Base-by-base conservation (phyloP, 2,888 invertebrate species). In the Ectemnius continuus region DNA sequence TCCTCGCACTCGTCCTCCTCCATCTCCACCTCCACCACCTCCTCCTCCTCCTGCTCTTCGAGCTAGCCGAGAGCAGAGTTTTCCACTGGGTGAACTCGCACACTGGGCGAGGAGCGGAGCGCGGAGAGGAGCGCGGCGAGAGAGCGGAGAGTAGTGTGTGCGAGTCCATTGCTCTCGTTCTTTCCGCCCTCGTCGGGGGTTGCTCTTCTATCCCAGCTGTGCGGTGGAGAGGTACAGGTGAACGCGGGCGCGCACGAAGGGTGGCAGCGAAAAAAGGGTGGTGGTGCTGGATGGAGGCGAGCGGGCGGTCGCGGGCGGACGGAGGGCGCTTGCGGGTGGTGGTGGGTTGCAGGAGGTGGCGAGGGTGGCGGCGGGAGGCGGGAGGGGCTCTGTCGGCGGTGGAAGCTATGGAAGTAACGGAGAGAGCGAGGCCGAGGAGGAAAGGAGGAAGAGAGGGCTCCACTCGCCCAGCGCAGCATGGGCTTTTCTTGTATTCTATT, bases 401-500 rank as follows among this genome's bases (percentile, higher is more conserved):
- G 61, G 62, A 61, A 64, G 2, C 11, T 6, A 23, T 1, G 47
- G 63, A 69, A 82, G 73, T 47, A 66, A 68, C 62, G 68, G 70
- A 72, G 70, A 72, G 75, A 75, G 11, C 36, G 36, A 36, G 36
- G 36, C 1, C 5, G 36, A 36, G 36, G 36, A 36, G 36, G 52
- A 16, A 52, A 74, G 59, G 80, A 77, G 75, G 65, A 70, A 78
- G 72, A 69, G 76, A 70, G 80, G 83, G 80, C 81, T 82, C 82
- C 83, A 82, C 84, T 85, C 84, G 86, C 82, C 80, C 83, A 84
- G 84, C 86, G 84, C 82, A 82, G 84, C 85, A 82, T 84, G 87
- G 85, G 88, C 88, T 90, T 90, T 90, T 90, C 90, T 93, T 92
- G 92, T 92, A 92, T 92, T 92, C 92, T 93, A 93, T 93, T 93